A percentile compares a stretch with the other conserved stretches of the same genome.
These are phyloP conservation scores for Esperia sulphurella DNA, from an alignment of 2,888 invertebrate species.

Conservation along the genomic window DNA sequence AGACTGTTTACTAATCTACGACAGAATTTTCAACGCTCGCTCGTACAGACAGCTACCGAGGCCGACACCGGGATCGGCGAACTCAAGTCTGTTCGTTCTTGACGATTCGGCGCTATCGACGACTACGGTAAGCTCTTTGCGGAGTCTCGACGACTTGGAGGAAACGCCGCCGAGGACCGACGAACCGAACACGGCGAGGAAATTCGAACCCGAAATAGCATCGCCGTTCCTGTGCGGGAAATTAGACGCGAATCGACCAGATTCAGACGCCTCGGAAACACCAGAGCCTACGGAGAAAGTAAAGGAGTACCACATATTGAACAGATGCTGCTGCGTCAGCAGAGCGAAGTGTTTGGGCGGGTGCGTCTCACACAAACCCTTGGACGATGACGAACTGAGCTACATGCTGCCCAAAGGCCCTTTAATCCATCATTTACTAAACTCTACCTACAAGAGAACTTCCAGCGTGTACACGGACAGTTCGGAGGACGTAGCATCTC, in stretches of 20 bases:
- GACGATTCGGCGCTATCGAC: slow-evolving; percentile 78
- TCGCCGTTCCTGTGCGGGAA: slow-evolving; percentile 49
- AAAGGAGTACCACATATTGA: slow-evolving; percentile 50
- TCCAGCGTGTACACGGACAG: slow-evolving; percentile 93
- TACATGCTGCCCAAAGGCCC: slow-evolving; percentile 60
- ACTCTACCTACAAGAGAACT: slow-evolving; percentile 80
- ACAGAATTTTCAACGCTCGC: slow-evolving; percentile 40
- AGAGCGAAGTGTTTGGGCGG: slow-evolving; percentile 41
- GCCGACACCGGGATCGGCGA: slow-evolving; percentile 51
- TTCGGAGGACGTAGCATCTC: slow-evolving; percentile 90
- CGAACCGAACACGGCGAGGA: slow-evolving; percentile 4
- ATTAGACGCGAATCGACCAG: slow-evolving; percentile 25
- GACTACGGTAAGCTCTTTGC: slow-evolving; percentile 76
- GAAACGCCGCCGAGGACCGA: slow-evolving; percentile 23
- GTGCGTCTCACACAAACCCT: slow-evolving; percentile 33
- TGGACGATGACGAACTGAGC: slow-evolving; percentile 64
- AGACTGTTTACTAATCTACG: slow-evolving; percentile 48
- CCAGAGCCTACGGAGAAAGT: slow-evolving; percentile 13
- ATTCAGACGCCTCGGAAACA: slow-evolving; percentile 25
- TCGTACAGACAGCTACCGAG: slow-evolving; percentile 7
- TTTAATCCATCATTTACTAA: slow-evolving; percentile 41
- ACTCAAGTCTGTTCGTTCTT: slow-evolving; percentile 75
- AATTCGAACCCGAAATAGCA: slow-evolving; percentile 11
- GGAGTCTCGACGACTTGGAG: slow-evolving; percentile 80
- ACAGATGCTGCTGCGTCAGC: slow-evolving; percentile 58